Conservation (phyloP, 2,888 invertebrate genomes). For the Chrysolina oricalcia region DNA sequence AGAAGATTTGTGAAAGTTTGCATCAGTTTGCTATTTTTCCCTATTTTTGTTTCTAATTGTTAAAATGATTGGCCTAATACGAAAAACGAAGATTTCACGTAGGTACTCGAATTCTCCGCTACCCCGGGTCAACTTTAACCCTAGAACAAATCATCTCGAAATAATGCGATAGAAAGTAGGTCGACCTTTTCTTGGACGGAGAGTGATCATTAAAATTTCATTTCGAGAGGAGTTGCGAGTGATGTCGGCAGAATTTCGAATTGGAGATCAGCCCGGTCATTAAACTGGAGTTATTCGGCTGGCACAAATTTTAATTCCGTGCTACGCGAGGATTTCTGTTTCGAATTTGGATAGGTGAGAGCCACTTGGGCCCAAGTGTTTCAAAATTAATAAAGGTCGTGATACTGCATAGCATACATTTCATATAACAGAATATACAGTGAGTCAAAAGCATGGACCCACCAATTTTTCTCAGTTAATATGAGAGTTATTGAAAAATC, state of each 20-base stretch:
- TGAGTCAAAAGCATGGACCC: too few species aligned
- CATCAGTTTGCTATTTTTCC: too few species aligned
- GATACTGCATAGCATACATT: neutral
- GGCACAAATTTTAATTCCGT: slow-evolving; percentile 3
- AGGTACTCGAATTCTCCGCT: neutral
- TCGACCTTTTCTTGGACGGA: slow-evolving; percentile 1
- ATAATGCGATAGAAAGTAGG: slow-evolving; percentile 20
- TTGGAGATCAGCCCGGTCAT: slow-evolving; percentile 26
- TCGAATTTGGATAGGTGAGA: neutral
- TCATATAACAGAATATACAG: too few species aligned
- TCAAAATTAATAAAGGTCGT: neutral
- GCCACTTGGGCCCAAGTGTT: neutral
- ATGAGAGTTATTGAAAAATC: too few species aligned
- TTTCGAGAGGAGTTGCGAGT: slow-evolving; percentile 24
- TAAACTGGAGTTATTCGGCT: slow-evolving; percentile 11
- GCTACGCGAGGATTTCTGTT: neutral
- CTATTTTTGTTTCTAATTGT: too few species aligned
- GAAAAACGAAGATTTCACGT: neutral
- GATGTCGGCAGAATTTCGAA: slow-evolving; percentile 26
- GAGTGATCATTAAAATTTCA: slow-evolving; percentile 34
- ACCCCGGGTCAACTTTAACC: neutral
- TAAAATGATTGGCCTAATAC: neutral
- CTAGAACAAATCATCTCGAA: slow-evolving; percentile 27
- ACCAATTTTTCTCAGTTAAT: too few species aligned
- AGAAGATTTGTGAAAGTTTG: too few species aligned